Base-by-base conservation (phyloP, 1,140 invertebrate species). In the Dreissena rostriformis region DNA sequence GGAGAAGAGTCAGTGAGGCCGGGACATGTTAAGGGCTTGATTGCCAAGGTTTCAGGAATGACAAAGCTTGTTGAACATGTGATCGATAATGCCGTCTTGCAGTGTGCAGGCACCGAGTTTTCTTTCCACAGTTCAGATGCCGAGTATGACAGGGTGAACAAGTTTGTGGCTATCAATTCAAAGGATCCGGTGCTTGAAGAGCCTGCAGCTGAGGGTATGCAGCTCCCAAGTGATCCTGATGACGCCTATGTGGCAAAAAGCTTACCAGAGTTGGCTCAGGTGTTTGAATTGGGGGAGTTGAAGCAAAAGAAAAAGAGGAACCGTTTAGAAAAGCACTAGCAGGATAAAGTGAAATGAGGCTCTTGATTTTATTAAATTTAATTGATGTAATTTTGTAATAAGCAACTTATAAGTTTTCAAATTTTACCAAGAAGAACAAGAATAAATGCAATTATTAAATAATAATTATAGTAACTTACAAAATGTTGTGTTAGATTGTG, bases 201-300 rank as follows among this genome's bases (percentile, higher is more conserved):
- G 15, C 14, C 29, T n/a, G 12, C 15, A 22, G 79, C 52, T 57
- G 67, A 65, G 51, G 49, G 26, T 29, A 51, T 51, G 12, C 17
- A 73, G 65, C 28, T 57, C 5, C n/a, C 53, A 22, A 57, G 22
- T 29, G 63, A 74, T 12, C 61, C 22, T 10, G 79, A 82, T 53
- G 80, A 82, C n/a, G 49, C 65, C 24, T 82, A 82, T 73, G 72
- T 74, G 7, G 29, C 80, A 0, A 82, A 82, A 75, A 74, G 68
- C 52, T 65, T 82, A 28, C 80, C 80, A 68, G 80, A 82, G 68
- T 51, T 82, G 49, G 80, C 80, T 15, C 80, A 82, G 26, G 80
- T 82, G n/a, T 82, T 82, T 75, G 80, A 82, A 57, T 72, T 10
- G 7, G 72, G 80, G 5, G 80, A 82, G 26, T 22, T 82, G 39